These are phyloP conservation scores for Byasa hedistus DNA, from an alignment of 2,888 invertebrate species.

Conservation along the genomic window DNA sequence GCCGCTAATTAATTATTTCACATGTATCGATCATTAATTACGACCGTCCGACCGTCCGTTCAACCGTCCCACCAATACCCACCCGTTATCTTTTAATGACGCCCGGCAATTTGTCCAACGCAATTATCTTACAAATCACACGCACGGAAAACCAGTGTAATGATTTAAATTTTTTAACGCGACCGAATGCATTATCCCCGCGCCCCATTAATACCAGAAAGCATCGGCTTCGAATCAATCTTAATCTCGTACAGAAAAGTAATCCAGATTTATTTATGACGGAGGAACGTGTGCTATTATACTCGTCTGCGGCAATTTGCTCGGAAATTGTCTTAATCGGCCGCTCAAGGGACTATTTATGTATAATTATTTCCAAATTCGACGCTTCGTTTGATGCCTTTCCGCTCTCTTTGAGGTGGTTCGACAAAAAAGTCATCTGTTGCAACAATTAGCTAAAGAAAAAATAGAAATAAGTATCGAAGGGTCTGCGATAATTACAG, in stretches of 20 bases:
- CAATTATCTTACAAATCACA: constrained; percentile 75
- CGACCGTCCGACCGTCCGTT: constrained; percentile 47
- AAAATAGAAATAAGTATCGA: constrained; percentile 80
- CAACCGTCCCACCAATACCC: constrained; percentile 53
- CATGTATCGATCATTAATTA: constrained; percentile 80
- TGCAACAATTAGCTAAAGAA: constrained; percentile 76
- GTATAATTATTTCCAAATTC: constrained; percentile 81
- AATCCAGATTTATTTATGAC: constrained; percentile 81
- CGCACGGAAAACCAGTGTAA: constrained; percentile 66
- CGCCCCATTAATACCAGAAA: constrained; percentile 74
- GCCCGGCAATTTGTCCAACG: constrained; percentile 75
- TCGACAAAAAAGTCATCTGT: constrained; percentile 81
- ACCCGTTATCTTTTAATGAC: constrained; percentile 75
- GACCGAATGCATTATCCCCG: constrained; percentile 65
- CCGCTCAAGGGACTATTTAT: constrained; percentile 81
- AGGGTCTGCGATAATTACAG: constrained; percentile 80
- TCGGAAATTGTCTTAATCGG: constrained; percentile 81
- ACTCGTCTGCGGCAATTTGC: constrained; percentile 79
- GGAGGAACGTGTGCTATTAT: constrained; percentile 77
- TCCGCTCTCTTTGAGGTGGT: constrained; percentile 79
- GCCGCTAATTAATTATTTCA: constrained; percentile 79
- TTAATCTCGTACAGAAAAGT: constrained; percentile 79
- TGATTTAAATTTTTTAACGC: constrained; percentile 74
- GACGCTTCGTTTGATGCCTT: constrained; percentile 80
- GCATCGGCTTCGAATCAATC: constrained; percentile 79